Evolutionary conservation across 1,140 invertebrate species (phyloP).

Genomic region (Daktulosphaira vitifoliae): DNA sequence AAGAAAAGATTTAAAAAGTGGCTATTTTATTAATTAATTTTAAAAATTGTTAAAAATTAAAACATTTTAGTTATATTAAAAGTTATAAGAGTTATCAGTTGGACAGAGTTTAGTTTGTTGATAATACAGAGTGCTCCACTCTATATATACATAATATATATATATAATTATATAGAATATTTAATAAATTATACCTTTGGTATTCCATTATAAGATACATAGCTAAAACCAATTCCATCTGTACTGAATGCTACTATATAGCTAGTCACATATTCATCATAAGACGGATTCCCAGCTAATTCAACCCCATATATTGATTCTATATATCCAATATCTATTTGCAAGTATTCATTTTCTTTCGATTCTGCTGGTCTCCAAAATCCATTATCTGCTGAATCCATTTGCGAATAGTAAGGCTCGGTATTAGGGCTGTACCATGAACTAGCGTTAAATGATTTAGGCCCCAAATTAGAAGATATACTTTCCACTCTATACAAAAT

Average conservation of each 20-base stretch:
- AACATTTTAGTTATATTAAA: no score
- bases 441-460: not conserved
- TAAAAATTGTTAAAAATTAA: no score
- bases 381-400: not conserved
- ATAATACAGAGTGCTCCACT: no score
- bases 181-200: slow-evolving; percentile 35
- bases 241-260: slow-evolving; percentile 61
- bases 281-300: slow-evolving; percentile 55
- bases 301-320: slow-evolving; percentile 63
- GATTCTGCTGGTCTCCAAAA: slow-evolving; percentile 54
- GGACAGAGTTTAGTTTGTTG: no score
- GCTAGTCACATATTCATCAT: slow-evolving; percentile 64
- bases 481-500: no score
- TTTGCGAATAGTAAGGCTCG: not conserved
- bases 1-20: no score
- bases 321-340: slow-evolving; percentile 54
- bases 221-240: slow-evolving; percentile 52
- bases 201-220: slow-evolving; percentile 42
- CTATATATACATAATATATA: no score
- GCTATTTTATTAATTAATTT: no score
- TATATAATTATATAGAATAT: no score
- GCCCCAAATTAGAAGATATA: not conserved
- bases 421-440: not conserved
- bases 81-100: no score
- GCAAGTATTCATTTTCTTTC: slow-evolving; percentile 56